phyloP scores from a whole-genome alignment of 1,140 invertebrate genomes.

The Drosophila tani region DNA sequence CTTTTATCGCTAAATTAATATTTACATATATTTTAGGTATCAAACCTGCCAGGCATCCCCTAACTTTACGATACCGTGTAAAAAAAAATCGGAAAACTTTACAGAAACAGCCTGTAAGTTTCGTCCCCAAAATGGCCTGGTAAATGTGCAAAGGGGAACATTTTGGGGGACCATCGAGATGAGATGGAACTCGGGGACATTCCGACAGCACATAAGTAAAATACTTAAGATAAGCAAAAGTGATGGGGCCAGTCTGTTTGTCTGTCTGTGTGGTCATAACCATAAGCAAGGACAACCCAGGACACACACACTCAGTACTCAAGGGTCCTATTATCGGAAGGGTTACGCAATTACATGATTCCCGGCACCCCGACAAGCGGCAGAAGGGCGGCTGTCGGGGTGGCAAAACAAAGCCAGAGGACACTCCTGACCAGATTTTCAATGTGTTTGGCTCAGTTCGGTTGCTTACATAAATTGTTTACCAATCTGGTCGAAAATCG shows the following conservation, averaged over 20 bases:
- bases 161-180: slow-evolving; percentile 30
- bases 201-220: slow-evolving; percentile 74
- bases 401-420: slow-evolving; percentile 69
- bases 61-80: not conserved
- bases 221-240: slow-evolving; percentile 82
- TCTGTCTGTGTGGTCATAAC: slow-evolving; percentile 56
- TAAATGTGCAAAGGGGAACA: slow-evolving; percentile 62
- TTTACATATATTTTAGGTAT: not conserved
- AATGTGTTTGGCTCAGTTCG: slow-evolving; percentile 55
- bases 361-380: slow-evolving; percentile 7
- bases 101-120: slow-evolving; percentile 5
- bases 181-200: slow-evolving; percentile 35
- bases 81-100: not conserved
- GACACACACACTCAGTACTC: slow-evolving; percentile 64
- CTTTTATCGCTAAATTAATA: no score
- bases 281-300: slow-evolving; percentile 52
- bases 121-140: slow-evolving; percentile 46
- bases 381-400: slow-evolving; percentile 9
- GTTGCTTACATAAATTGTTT: slow-evolving; percentile 84
- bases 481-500: slow-evolving; percentile 83
- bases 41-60: not conserved
- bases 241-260: slow-evolving; percentile 51
- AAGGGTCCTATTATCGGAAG: slow-evolving; percentile 84
- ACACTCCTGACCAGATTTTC: slow-evolving; percentile 69
- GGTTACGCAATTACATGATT: slow-evolving; percentile 83